These are phyloP conservation scores for Aphis craccivora DNA, from an alignment of 1,140 invertebrate species.

Conservation along the genomic window DNA sequence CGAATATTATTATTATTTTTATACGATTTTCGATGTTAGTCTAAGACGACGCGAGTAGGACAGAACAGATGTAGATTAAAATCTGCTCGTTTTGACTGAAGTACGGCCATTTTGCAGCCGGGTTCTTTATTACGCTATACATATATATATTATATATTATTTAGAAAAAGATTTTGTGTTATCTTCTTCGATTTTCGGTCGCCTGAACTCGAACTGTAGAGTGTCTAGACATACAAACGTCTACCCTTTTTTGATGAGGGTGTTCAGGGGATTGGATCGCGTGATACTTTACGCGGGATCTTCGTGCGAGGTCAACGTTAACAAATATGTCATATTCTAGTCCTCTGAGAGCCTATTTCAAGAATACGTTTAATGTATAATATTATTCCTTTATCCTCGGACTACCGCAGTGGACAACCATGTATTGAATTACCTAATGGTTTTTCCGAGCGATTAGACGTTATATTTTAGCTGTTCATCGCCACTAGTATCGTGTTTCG, in stretches of 20 bases:
- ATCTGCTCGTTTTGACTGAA: neutral
- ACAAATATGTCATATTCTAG: neutral
- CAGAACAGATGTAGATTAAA: neutral
- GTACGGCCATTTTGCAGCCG: neutral
- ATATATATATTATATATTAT: slow-evolving; percentile 5
- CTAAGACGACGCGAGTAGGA: neutral
- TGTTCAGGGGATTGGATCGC: neutral
- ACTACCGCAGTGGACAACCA: neutral
- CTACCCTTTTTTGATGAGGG: slow-evolving; percentile 48
- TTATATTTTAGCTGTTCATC: slow-evolving; percentile 5
- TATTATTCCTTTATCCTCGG: neutral
- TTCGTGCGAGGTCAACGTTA: slow-evolving; percentile 24
- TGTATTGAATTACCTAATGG: slow-evolving; percentile 21
- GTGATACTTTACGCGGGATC: neutral
- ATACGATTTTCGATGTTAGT: neutral
- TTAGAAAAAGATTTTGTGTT: neutral
- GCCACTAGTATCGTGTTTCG: slow-evolving; percentile 36
- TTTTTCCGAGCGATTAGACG: slow-evolving; percentile 42
- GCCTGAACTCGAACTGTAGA: neutral
- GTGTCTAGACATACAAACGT: slow-evolving; percentile 27
- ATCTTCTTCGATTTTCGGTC: neutral
- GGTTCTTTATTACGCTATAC: neutral
- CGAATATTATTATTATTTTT: neutral
- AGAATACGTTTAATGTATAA: neutral
- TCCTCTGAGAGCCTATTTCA: neutral